Base-by-base conservation (phyloP, 2,888 invertebrate species). In the Thecocarcelia acutangulata region DNA sequence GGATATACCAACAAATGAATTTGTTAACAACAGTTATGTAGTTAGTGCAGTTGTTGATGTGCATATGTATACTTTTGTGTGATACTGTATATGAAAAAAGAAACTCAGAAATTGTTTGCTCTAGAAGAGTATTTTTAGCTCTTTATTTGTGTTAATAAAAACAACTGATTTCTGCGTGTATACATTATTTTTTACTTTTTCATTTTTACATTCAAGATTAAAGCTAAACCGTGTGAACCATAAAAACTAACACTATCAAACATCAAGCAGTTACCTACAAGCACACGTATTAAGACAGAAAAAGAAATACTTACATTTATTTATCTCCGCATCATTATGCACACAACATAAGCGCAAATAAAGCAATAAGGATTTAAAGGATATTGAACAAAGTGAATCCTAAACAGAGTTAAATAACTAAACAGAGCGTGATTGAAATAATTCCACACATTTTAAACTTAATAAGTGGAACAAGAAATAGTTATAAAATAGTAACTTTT, bases 361-460 rank as follows among this genome's bases (percentile, higher is more conserved):
- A 73, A 50, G 15, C 59, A 68, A 68, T 33, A 44, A 68, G 59
- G 75, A 61, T 75, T 61, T 68, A 75, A 59, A 37, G 75, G 50
- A 68, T 75, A 68, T 59, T 68, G 59, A 68, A 50, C 40, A 50
- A 66, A 66, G 50, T 64, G 64, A 58, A 54, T n/a, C 19, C 42
- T 0, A 68, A 50, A n/a, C 15, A 59, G 50, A 19, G 48, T 37
- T 9, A 24, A 40, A 48, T 12, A n/a, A 28, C 11, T 61, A 28
- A 13, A 19, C 19, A 15, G 9, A n/a, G 48, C 17, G 5, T 21
- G 37, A 17, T 70, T 59, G n/a, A 21, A 50, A 59, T 40, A 59
- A 48, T 48, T 33, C 33, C 1, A 9, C 9, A 33, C 1, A 33
- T 33, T 33, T 9, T 33, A 33, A 33, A 33, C 9, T 33, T 33